Base-by-base conservation (phyloP, 1,140 invertebrate genomes). In the Dendrolimus punctatus region DNA sequence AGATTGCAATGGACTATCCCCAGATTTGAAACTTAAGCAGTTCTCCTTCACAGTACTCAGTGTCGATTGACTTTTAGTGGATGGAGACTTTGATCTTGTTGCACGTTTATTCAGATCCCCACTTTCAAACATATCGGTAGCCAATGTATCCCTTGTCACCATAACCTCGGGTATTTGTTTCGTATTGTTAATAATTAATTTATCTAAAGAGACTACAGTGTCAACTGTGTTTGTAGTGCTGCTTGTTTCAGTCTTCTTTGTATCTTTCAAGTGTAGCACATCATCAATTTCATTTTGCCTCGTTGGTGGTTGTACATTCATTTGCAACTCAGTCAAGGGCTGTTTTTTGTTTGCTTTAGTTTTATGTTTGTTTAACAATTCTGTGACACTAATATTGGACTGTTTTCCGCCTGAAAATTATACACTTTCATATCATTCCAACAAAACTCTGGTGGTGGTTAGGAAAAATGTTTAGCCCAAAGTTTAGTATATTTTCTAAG, bases 41-140 rank as follows among this genome's bases (percentile, higher is more conserved):
- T 77, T 81, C 51, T 85, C 82, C 45, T 82, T 69, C 0, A 85
- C 73, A 6, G 80, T 83, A 51, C 71, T 80, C 4, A 79, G 53
- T 8, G 82, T 83, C 0, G 80, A 79, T 5, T 69, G 74, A 54
- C 73, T 83, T 58, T 72, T 78, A 38, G 65, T 77, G 1, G 78
- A 80, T 0, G 80, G 72, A 0, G 81, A 80, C 40, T 78, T 77
- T n/a, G 78, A 81, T 43, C 68, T 67, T 0, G 51, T 59, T 7
- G 54, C 46, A 38, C 57, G 63, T 54, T 49, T 60, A 23, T 55
- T 56, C 23, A 23, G 23, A 39, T 53, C 53, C 47, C 63, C 58
- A 52, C 49, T 48, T 44, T 69, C 57, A 41, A 63, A 42, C n/a
- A 71, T 60, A 6, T 60, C 61, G 47, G 40, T 49, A 8, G 38